Percentiles rank a stretch among this genome's conserved stretches.
phyloP scores from a whole-genome alignment of 2,888 invertebrate species.

The Nyleta sp. region DNA sequence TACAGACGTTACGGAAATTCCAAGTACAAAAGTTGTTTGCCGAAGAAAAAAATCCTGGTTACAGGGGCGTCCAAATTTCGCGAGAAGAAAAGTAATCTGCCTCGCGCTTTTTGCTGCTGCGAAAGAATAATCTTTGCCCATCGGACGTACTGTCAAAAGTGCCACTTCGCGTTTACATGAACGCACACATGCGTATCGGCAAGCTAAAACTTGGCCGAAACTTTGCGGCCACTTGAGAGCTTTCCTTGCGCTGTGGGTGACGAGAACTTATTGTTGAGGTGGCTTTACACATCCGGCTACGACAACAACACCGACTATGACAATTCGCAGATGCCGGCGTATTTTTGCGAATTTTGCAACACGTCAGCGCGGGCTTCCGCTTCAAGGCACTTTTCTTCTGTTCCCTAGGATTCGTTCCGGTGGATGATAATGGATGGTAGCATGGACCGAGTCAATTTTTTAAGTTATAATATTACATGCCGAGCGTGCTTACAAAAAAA shows the following conservation, averaged over 20 bases:
- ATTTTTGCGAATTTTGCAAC: constrained; percentile 42
- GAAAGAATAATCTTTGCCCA: constrained; percentile 23
- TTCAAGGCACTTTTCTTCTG: constrained; percentile 14
- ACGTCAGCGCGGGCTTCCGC: constrained; percentile 28
- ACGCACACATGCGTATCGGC: constrained; percentile 26
- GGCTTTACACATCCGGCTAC: constrained; percentile 44
- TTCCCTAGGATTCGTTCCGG: constrained; percentile 13
- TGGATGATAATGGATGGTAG: constrained; percentile 1
- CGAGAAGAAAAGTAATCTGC: constrained; percentile 30
- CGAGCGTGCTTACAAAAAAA: too few relatives aligned
- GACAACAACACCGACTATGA: constrained; percentile 42
- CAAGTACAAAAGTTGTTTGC: too few relatives aligned
- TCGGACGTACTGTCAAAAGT: constrained; percentile 52
- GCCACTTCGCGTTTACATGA: constrained; percentile 41
- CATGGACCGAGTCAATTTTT: too few relatives aligned
- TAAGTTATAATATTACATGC: too few relatives aligned
- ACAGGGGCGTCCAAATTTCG: too few relatives aligned
- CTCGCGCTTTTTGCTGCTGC: constrained; percentile 4
- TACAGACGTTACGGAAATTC: too few relatives aligned
- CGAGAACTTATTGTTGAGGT: constrained; percentile 68
- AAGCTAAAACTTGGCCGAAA: constrained; percentile 66
- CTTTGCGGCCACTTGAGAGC: constrained; percentile 67
- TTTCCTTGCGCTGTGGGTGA: constrained; percentile 64
- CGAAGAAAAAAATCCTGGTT: too few relatives aligned
- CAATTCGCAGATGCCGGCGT: constrained; percentile 45